Evolutionary conservation across 2,888 invertebrate species (phyloP).

Genomic region (Andrena fulva): DNA sequence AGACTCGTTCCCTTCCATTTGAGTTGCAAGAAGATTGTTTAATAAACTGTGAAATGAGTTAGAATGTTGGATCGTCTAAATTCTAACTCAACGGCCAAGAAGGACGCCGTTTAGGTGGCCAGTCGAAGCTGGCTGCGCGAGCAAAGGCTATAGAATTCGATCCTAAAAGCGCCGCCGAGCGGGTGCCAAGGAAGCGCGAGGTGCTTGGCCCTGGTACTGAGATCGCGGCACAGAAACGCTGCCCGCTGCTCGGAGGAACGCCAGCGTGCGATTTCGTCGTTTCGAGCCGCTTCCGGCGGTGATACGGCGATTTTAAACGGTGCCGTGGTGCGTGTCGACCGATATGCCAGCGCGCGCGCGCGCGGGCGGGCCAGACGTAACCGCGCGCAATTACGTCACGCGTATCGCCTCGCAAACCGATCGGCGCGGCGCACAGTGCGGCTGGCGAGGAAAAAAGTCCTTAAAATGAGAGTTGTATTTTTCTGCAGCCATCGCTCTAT

Average conservation of each 20-base stretch:
- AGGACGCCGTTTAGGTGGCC: not conserved
- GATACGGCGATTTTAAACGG: slow-evolving; percentile 41
- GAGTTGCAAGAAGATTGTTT: too few species aligned
- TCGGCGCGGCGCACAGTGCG: slow-evolving; percentile 19
- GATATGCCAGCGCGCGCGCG: slow-evolving; percentile 58
- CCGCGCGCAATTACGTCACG: slow-evolving; percentile 73
- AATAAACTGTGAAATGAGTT: too few species aligned
- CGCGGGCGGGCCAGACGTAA: slow-evolving; percentile 54
- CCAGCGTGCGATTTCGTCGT: slow-evolving; percentile 57
- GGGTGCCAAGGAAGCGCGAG: slow-evolving; percentile 47
- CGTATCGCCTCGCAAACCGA: slow-evolving; percentile 62
- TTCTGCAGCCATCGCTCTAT: too few species aligned
- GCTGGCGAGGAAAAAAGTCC: too few species aligned
- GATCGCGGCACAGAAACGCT: slow-evolving; percentile 54
- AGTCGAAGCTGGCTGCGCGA: slow-evolving; percentile 31
- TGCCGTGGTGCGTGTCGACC: slow-evolving; percentile 52
- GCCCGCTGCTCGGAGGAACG: slow-evolving; percentile 45
- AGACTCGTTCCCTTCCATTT: not conserved
- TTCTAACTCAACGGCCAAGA: slow-evolving; percentile 36
- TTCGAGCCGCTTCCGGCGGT: slow-evolving; percentile 64
- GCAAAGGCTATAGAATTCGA: slow-evolving; percentile 49
- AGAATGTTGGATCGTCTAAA: slow-evolving; percentile 9
- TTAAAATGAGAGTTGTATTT: too few species aligned
- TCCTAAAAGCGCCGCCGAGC: slow-evolving; percentile 53
- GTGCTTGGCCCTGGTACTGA: slow-evolving; percentile 58